Conservation (phyloP, 2,888 invertebrate species). For the Sepiola atlantica region DNA sequence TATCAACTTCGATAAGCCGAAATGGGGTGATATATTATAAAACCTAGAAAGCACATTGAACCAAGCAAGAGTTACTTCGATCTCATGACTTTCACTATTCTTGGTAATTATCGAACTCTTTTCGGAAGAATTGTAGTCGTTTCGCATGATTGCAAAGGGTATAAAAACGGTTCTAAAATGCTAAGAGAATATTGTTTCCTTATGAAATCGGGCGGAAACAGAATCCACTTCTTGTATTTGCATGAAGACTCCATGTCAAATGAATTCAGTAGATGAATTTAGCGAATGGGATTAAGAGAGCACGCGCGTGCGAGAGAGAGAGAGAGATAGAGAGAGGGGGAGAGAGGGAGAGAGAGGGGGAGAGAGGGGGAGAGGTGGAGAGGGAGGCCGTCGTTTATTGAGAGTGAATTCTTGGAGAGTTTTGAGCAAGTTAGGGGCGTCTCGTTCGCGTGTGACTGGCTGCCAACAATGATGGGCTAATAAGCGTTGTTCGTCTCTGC, state of each 20-base stretch:
- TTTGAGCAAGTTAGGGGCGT: conserved; percentile 22
- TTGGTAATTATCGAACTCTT: background rate
- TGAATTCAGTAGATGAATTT: background rate
- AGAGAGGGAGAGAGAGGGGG: background rate
- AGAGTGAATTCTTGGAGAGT: background rate
- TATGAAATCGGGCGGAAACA: background rate
- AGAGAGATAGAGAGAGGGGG: background rate
- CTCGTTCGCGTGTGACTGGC: conserved; percentile 6
- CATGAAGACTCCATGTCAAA: background rate
- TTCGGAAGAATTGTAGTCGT: background rate
- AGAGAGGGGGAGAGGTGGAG: background rate
- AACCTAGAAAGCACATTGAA: too few species aligned
- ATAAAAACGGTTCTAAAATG: background rate
- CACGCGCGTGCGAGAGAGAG: background rate
- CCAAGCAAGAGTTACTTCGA: background rate
- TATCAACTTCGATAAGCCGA: too few species aligned
- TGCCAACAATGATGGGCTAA: conserved; percentile 32
- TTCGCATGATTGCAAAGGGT: background rate
- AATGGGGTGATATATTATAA: too few species aligned
- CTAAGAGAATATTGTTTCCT: background rate
- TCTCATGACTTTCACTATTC: background rate
- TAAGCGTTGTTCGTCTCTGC: background rate
- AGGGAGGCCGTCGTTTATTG: background rate
- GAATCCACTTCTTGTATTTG: background rate
- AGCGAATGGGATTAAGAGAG: background rate